Percentiles rank a stretch among this genome's conserved stretches.
Conservation (phyloP, 2,888 invertebrate species). For the Monoplex corrugatus region DNA sequence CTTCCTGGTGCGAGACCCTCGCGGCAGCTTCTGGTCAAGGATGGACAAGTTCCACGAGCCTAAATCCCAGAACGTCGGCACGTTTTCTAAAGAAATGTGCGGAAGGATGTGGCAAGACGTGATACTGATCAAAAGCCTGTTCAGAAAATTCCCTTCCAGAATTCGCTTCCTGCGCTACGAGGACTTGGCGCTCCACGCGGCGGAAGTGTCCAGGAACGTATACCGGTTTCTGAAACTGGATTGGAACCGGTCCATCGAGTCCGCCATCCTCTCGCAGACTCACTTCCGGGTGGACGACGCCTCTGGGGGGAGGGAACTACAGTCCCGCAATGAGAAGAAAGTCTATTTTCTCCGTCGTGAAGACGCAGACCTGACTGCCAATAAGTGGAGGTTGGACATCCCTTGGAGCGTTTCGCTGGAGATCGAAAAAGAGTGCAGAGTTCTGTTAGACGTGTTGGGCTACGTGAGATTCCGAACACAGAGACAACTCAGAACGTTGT, state of each 20-base stretch:
- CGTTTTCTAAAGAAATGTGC: neutral
- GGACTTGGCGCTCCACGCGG: neutral
- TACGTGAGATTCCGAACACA: too few species aligned
- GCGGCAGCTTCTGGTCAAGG: conserved; percentile 23
- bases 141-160: neutral
- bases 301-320: neutral
- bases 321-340: neutral
- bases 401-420: too few species aligned
- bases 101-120: neutral
- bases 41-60: neutral
- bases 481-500: too few species aligned
- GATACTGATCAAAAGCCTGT: neutral
- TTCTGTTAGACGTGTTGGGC: too few species aligned
- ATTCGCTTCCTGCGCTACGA: conserved; percentile 38
- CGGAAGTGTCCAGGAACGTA: neutral
- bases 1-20: conserved; percentile 30
- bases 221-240: conserved; percentile 12
- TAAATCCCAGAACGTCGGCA: neutral
- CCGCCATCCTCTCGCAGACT: neutral
- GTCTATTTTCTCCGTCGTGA: neutral
- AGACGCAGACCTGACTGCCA: neutral
- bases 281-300: neutral
- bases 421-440: too few species aligned
- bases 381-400: neutral
- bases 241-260: neutral